Percentiles rank a stretch among this genome's conserved stretches.
phyloP scores from a whole-genome alignment of 2,797 vertebrate genomes.

The Dallia pectoralis region DNA sequence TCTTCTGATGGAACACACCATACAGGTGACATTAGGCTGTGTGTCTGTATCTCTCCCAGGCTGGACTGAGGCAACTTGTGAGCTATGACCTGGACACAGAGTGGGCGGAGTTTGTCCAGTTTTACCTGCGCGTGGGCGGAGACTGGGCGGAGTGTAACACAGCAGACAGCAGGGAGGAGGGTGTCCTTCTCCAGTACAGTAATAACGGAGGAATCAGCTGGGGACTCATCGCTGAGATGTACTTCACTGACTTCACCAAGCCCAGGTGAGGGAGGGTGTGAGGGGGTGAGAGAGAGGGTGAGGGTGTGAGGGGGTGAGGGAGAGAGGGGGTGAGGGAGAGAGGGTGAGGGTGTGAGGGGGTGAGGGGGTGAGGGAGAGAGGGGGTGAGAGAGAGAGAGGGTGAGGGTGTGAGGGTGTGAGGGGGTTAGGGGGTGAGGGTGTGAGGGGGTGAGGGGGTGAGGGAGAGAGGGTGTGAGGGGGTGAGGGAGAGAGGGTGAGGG shows the following conservation, averaged over 20 bases:
- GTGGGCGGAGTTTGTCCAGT: conserved; percentile 99
- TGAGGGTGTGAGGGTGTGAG: neutral
- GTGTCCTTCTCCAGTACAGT: conserved; percentile 93
- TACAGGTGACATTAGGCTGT: neutral
- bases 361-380: conserved; percentile 62
- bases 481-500: too few species aligned
- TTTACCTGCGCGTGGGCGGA: conserved; percentile 96
- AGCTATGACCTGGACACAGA: conserved; percentile 96
- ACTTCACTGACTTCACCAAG: conserved; percentile 98
- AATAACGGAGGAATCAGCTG: conserved; percentile 95
- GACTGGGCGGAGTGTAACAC: conserved; percentile 89
- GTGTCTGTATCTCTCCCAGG: conserved; percentile 64
- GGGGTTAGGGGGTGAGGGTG: conserved; percentile 10
- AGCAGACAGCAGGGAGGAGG: conserved; percentile 95
- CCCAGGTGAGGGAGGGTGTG: conserved; percentile 75
- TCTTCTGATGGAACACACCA: too few species aligned
- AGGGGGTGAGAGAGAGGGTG: neutral
- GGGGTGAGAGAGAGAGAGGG: conserved; percentile 3
- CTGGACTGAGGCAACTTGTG: conserved; percentile 90
- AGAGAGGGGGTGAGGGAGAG: too few species aligned
- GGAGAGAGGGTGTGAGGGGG: neutral
- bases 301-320: too few species aligned
- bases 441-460: neutral
- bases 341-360: neutral
- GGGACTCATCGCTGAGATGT: conserved; percentile 97